Base-by-base conservation (phyloP, 2,888 invertebrate genomes). In the Harpagoxenus sublaevis region DNA sequence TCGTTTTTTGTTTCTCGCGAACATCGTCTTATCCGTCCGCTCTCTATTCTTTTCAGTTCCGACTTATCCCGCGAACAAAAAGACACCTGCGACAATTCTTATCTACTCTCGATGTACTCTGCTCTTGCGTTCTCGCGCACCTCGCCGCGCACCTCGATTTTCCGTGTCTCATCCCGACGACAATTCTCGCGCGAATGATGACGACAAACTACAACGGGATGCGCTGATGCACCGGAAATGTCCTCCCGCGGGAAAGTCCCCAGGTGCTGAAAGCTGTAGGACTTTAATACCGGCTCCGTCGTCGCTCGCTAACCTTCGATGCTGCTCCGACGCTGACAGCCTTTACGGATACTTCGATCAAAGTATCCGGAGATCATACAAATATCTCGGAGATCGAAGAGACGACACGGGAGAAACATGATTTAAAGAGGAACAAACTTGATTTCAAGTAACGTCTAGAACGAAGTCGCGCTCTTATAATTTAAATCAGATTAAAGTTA, bases 201-300 rank as follows among this genome's bases (percentile, higher is more conserved):
- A 91, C 84, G 88, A 86, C 78, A 85, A 83, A 86, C 84, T 84
- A 68, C 85, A 88, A 87, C 83, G 74, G 84, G 79, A 87, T 87
- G 84, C 77, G 81, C 51, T 51, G 74, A 55, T 74, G 84, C 70
- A 73, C 82, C 85, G 42, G 85, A 87, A 83, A 86, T 83, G 70
- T 48, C 60, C 86, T 71, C 79, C 75, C 82, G 62, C 70, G 89
- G 90, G 86, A 89, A 86, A 85, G 73, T 90, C 84, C 53, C 60
- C 89, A 90, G 82, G 53, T 79, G 87, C 63, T 51, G 84, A 84
- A 75, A 88, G 79, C 65, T 79, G 62, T 65, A 84, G 77, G 87
- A 5, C 48, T 79, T 82, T 63, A 74, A 86, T 73, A 77, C 63
- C 39, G 48, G 55, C 28, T 74, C 62, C 63, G 73, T 86, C 84